These are phyloP conservation scores for Tortrix viridana DNA, from an alignment of 2,888 invertebrate species.

Conservation along the genomic window DNA sequence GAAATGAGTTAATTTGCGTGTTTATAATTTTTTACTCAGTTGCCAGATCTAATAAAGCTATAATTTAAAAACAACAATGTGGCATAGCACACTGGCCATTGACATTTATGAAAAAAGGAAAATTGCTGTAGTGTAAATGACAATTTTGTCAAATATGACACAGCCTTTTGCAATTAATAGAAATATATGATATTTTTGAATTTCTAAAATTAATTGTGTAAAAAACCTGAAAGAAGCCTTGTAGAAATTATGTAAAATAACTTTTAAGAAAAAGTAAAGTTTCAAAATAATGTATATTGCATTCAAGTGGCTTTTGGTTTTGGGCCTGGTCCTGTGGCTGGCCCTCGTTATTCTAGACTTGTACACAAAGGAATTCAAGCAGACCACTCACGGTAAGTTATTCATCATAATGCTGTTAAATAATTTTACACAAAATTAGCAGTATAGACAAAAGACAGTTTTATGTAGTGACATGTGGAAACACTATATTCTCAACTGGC, in stretches of 20 bases:
- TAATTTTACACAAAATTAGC: too few relatives aligned
- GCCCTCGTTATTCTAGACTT: slow-evolving; percentile 60
- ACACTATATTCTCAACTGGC: too few relatives aligned
- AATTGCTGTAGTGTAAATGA: slow-evolving; percentile 30
- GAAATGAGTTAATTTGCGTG: too few relatives aligned
- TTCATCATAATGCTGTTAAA: too few relatives aligned
- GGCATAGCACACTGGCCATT: background rate
- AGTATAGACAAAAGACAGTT: background rate
- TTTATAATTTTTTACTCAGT: too few relatives aligned
- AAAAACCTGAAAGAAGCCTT: slow-evolving; percentile 40
- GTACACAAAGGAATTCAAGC: slow-evolving; percentile 41
- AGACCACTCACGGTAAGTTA: slow-evolving; percentile 3
- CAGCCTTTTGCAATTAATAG: slow-evolving; percentile 47
- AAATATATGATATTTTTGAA: slow-evolving; percentile 52
- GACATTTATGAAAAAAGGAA: background rate
- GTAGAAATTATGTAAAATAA: slow-evolving; percentile 40
- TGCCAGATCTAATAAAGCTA: too few relatives aligned
- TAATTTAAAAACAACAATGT: background rate
- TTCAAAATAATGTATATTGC: slow-evolving; percentile 71
- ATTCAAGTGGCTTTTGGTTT: slow-evolving; percentile 67
- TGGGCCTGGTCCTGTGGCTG: slow-evolving; percentile 68
- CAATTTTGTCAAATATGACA: slow-evolving; percentile 44
- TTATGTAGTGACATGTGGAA: too few relatives aligned
- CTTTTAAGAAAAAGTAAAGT: slow-evolving; percentile 40
- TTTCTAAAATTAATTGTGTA: slow-evolving; percentile 57